Evolutionary conservation across 2,888 invertebrate species (phyloP).

Genomic region (Pandemis cinnamomeana): DNA sequence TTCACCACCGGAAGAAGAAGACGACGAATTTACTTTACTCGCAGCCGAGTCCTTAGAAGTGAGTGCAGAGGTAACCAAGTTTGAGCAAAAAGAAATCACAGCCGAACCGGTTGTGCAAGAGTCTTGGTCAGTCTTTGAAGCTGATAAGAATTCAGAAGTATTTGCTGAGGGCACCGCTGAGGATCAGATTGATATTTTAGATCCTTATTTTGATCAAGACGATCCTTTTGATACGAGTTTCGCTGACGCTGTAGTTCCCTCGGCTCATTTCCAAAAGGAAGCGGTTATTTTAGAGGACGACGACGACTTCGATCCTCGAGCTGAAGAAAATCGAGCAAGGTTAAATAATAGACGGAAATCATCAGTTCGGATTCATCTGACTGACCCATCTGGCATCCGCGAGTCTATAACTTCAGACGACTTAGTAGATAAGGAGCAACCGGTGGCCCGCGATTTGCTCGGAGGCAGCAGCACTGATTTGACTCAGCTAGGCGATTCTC

Average conservation of each 20-base stretch:
- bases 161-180: slow-evolving; percentile 78
- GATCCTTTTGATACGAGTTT: slow-evolving; percentile 95
- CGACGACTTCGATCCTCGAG: slow-evolving; percentile 87
- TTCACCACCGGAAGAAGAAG: slow-evolving; percentile 83
- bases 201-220: slow-evolving; percentile 84
- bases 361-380: slow-evolving; percentile 86
- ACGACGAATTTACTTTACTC: slow-evolving; percentile 91
- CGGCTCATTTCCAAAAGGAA: slow-evolving; percentile 69
- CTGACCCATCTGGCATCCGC: slow-evolving; percentile 85
- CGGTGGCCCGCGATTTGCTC: slow-evolving; percentile 86
- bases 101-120: slow-evolving; percentile 77
- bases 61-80: slow-evolving; percentile 80
- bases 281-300: slow-evolving; percentile 74
- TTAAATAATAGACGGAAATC: slow-evolving; percentile 79
- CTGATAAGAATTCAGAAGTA: slow-evolving; percentile 75
- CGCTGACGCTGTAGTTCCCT: slow-evolving; percentile 89
- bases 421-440: slow-evolving; percentile 71
- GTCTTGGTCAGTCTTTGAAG: slow-evolving; percentile 88
- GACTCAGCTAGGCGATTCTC: slow-evolving; percentile 87
- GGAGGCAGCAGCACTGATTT: slow-evolving; percentile 92
- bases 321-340: slow-evolving; percentile 80
- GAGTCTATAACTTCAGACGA: slow-evolving; percentile 84
- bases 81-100: slow-evolving; percentile 72
- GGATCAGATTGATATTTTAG: slow-evolving; percentile 75
- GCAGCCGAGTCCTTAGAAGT: slow-evolving; percentile 89